These are phyloP conservation scores for Lobophora halterata DNA, from an alignment of 2,888 invertebrate species.

Conservation along the genomic window DNA sequence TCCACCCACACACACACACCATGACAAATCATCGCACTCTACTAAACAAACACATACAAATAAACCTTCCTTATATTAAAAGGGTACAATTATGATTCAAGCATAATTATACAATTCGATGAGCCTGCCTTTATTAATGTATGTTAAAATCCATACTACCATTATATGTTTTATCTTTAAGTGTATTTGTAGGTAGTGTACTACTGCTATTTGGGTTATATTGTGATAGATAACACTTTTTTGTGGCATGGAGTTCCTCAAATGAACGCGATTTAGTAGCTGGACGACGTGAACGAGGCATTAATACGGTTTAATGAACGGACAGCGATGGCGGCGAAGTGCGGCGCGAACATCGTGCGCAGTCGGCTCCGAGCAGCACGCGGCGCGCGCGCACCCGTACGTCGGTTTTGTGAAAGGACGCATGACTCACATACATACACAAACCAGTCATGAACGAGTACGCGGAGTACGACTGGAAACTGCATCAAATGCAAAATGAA, in stretches of 20 bases:
- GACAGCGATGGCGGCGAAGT: conserved; percentile 70
- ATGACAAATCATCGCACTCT: too few species aligned
- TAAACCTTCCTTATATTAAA: too few species aligned
- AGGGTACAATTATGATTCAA: too few species aligned
- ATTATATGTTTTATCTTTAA: too few species aligned
- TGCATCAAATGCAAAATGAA: conserved; percentile 71
- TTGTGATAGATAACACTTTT: too few species aligned
- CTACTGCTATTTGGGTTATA: too few species aligned
- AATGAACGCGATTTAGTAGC: conserved; percentile 37
- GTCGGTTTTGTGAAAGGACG: conserved; percentile 59
- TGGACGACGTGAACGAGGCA: conserved; percentile 54
- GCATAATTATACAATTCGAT: too few species aligned
- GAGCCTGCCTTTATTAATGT: too few species aligned
- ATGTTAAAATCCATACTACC: too few species aligned
- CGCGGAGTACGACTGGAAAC: conserved; percentile 82
- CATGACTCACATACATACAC: conserved; percentile 59
- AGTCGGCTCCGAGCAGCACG: conserved; percentile 73
- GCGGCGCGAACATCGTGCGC: conserved; percentile 64
- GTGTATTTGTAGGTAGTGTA: too few species aligned
- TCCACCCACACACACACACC: too few species aligned
- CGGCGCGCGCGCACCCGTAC: conserved; percentile 74
- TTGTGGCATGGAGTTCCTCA: conserved; percentile 1
- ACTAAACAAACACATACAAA: too few species aligned
- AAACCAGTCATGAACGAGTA: conserved; percentile 82
- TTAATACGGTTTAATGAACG: conserved; percentile 77